Conservation (phyloP, 2,888 invertebrate genomes). For the Eupithecia pulchellata region DNA sequence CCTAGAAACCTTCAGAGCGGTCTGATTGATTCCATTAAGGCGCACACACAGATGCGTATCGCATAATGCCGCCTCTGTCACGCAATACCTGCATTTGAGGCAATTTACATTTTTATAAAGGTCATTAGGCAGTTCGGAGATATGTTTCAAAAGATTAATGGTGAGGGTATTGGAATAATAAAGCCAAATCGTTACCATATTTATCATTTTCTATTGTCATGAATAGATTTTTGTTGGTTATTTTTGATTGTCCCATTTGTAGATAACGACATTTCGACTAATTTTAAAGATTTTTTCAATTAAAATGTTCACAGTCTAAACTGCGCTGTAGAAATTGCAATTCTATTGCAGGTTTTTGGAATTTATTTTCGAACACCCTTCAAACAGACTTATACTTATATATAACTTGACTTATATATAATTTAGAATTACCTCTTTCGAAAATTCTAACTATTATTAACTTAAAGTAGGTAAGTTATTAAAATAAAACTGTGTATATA, state of each 20-base stretch:
- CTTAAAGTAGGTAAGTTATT: not conserved
- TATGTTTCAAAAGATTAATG: constrained; percentile 35
- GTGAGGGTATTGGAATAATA: constrained; percentile 16
- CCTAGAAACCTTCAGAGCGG: constrained; percentile 53
- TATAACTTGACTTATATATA: not conserved
- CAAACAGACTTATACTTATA: not conserved
- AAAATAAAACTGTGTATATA: not conserved
- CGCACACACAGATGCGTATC: constrained; percentile 59
- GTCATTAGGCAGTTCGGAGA: constrained; percentile 39
- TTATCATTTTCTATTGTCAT: constrained; percentile 4
- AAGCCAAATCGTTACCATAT: constrained; percentile 11
- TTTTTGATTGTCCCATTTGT: not conserved
- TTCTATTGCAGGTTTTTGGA: not conserved
- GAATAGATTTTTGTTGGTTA: not conserved
- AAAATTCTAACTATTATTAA: not conserved
- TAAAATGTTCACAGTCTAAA: not conserved
- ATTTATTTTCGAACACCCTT: not conserved
- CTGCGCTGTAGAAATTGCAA: not conserved
- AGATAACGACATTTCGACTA: not conserved
- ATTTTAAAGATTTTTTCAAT: not conserved
- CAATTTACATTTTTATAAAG: constrained; percentile 53
- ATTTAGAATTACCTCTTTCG: too few species aligned
- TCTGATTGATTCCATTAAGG: constrained; percentile 76
- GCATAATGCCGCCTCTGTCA: constrained; percentile 47
- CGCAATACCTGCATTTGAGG: constrained; percentile 62